Evolutionary conservation across 2,888 invertebrate species (phyloP).

Genomic region (Yponomeuta plumbellus): DNA sequence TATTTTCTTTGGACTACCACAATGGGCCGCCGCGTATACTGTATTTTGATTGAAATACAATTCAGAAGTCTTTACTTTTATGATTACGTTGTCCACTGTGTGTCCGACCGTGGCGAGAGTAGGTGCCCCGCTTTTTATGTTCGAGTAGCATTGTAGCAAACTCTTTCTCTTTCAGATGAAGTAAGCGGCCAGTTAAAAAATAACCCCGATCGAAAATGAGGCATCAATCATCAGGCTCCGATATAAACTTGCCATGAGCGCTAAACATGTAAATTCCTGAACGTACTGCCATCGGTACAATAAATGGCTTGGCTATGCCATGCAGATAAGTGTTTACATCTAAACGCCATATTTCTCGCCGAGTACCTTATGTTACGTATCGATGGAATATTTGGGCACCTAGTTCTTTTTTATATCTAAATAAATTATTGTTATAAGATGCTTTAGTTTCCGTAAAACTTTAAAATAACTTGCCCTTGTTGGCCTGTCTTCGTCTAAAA

Average conservation of each 20-base stretch:
- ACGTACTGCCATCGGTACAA: background rate
- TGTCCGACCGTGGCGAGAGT: background rate
- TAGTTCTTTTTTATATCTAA: background rate
- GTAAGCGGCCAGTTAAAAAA: constrained; percentile 1
- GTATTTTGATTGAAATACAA: background rate
- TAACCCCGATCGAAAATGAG: background rate
- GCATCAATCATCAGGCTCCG: background rate
- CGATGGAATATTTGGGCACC: background rate
- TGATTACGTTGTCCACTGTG: background rate
- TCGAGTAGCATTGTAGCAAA: background rate
- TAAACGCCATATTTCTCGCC: background rate
- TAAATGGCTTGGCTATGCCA: background rate
- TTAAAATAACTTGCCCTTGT: too few species aligned
- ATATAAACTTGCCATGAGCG: background rate
- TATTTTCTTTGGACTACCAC: too few species aligned
- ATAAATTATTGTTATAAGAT: background rate
- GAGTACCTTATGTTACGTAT: background rate
- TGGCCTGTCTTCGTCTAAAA: too few species aligned
- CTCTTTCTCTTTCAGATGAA: background rate
- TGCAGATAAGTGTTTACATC: background rate
- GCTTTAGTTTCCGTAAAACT: too few species aligned
- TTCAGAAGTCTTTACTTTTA: background rate
- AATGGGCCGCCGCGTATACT: too few species aligned
- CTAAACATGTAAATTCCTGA: background rate
- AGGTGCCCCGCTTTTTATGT: background rate